A percentile compares a stretch with the other conserved stretches of the same genome.
Conservation (phyloP, 2,888 invertebrate genomes). For the Ophraella communa region DNA sequence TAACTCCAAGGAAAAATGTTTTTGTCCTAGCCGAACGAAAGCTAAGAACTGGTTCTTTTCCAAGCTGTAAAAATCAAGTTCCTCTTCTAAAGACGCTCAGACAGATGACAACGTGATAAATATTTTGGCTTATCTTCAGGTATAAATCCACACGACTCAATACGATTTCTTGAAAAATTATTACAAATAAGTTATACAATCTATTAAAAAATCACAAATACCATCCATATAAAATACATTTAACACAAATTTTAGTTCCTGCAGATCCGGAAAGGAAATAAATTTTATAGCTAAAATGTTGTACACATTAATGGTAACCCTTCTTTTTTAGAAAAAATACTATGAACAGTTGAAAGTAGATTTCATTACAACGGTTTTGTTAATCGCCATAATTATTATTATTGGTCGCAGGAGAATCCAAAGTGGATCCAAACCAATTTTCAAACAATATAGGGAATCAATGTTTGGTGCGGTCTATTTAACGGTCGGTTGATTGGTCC, state of each 20-base stretch:
- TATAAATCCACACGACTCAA: conserved; percentile 1
- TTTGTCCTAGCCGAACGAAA: no score
- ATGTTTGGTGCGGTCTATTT: no score
- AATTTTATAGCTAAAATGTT: neutral
- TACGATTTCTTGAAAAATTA: neutral
- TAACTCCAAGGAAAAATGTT: no score
- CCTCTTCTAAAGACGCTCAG: neutral
- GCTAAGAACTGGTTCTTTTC: no score
- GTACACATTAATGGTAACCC: neutral
- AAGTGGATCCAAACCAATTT: neutral
- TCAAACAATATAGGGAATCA: neutral
- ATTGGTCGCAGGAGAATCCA: neutral
- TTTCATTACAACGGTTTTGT: neutral
- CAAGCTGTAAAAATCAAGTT: no score
- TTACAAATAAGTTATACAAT: neutral
- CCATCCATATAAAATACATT: neutral
- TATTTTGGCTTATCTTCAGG: conserved; percentile 2
- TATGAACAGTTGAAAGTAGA: neutral
- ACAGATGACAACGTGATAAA: neutral
- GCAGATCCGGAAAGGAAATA: neutral
- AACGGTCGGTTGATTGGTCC: no score
- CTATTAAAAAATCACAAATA: neutral
- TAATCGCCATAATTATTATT: neutral
- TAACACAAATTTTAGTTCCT: neutral
- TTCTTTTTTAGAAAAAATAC: neutral